These are phyloP conservation scores for Etheostoma cragini DNA, from an alignment of 2,113 vertebrate species.

Conservation along the genomic window DNA sequence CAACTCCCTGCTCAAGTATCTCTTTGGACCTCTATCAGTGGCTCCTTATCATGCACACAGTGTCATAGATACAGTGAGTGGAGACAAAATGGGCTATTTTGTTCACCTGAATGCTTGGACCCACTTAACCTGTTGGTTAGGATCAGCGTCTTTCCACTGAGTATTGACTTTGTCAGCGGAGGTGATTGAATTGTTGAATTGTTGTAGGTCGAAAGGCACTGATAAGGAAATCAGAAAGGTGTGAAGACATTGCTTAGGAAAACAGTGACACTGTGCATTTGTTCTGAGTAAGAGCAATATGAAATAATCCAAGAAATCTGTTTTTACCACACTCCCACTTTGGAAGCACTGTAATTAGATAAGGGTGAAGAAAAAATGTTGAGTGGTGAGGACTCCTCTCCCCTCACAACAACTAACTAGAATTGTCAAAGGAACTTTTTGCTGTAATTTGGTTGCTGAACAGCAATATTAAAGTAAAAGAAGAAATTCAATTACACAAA, in stretches of 20 bases:
- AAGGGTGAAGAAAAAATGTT: constrained; percentile 55
- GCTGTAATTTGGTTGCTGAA: background rate
- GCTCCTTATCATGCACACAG: constrained; percentile 68
- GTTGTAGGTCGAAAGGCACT: constrained; percentile 38
- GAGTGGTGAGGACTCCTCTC: constrained; percentile 32
- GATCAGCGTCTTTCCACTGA: constrained; percentile 28
- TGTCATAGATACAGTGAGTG: constrained; percentile 60
- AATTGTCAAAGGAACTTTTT: constrained; percentile 29
- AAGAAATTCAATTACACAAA: background rate
- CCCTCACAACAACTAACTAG: constrained; percentile 39
- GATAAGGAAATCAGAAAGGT: constrained; percentile 69
- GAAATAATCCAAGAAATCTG: constrained; percentile 56
- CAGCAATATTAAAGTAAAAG: background rate
- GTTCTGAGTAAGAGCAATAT: constrained; percentile 48
- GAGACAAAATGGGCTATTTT: constrained; percentile 56
- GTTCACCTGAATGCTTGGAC: constrained; percentile 38
- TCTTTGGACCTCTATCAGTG: constrained; percentile 61
- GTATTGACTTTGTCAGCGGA: constrained; percentile 53
- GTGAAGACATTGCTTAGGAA: constrained; percentile 62
- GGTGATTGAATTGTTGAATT: constrained; percentile 51
- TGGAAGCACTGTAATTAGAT: constrained; percentile 73
- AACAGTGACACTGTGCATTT: constrained; percentile 29
- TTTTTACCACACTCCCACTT: constrained; percentile 72
- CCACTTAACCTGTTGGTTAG: constrained; percentile 54
- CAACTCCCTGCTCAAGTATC: constrained; percentile 68